A percentile compares a stretch with the other conserved stretches of the same genome.
Conservation (phyloP, 2,113 vertebrate species). For the Tetrao urogallus region DNA sequence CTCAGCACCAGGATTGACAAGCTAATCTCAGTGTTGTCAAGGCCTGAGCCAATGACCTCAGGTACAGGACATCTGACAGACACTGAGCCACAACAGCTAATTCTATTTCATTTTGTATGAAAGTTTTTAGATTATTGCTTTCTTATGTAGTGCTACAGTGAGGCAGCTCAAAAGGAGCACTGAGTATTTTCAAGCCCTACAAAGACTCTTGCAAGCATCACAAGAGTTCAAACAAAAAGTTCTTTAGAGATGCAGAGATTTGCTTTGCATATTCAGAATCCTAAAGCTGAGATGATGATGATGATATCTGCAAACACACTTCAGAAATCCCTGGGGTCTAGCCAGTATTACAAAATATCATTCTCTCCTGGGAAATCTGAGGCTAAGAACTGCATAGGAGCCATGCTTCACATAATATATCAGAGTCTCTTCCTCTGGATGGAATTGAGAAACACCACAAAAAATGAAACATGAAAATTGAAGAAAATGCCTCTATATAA, state of each 20-base stretch:
- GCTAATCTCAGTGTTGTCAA: constrained; percentile 61
- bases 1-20: constrained; percentile 59
- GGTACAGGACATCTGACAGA: constrained; percentile 12
- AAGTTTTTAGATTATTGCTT: constrained; percentile 14
- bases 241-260: neutral
- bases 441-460: neutral
- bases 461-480: neutral
- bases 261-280: neutral
- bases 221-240: neutral
- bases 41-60: constrained; percentile 18
- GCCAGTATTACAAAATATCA: neutral
- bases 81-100: neutral
- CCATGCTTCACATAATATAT: neutral
- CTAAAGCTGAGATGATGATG: neutral
- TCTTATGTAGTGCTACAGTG: neutral
- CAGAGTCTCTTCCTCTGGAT: neutral
- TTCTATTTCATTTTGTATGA: neutral
- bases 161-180: neutral
- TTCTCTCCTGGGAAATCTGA: neutral
- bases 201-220: neutral
- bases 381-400: neutral
- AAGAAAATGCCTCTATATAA: neutral
- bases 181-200: neutral
- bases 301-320: neutral
- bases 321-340: neutral